Percentiles rank a stretch among this genome's conserved stretches.
Evolutionary conservation across 2,797 vertebrate species (phyloP).

Genomic region (Melanotaenia nigrans): DNA sequence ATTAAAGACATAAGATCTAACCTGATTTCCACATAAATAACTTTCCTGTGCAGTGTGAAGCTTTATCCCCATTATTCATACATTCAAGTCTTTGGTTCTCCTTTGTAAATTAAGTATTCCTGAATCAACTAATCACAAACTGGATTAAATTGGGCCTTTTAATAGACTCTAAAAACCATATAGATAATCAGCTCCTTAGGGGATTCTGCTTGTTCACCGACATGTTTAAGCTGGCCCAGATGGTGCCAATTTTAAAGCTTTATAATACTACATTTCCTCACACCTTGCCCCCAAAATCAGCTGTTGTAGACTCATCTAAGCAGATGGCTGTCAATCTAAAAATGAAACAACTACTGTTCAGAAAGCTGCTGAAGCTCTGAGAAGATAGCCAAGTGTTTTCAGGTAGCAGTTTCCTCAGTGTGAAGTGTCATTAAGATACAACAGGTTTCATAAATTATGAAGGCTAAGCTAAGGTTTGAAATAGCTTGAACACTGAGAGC

Average conservation of each 20-base stretch:
- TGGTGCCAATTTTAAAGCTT: neutral
- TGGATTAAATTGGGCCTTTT: neutral
- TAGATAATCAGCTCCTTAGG: neutral
- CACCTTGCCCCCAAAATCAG: neutral
- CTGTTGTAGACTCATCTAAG: neutral
- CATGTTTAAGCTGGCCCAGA: neutral
- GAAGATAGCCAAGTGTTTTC: neutral
- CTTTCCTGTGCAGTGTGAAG: neutral
- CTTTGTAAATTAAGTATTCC: too few relatives aligned
- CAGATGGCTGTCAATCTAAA: neutral
- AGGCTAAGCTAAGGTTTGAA: neutral
- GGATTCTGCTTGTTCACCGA: neutral
- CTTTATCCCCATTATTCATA: neutral
- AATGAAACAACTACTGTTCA: neutral
- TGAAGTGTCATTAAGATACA: neutral
- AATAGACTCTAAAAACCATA: neutral
- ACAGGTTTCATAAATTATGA: neutral
- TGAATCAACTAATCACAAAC: neutral
- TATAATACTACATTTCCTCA: neutral
- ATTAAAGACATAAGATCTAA: too few relatives aligned
- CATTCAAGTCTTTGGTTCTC: too few relatives aligned
- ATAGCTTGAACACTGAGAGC: neutral
- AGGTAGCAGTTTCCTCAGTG: neutral
- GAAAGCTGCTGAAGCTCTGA: neutral
- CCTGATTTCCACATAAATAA: too few relatives aligned